Evolutionary conservation across 2,113 vertebrate genomes (phyloP).

Genomic region (Kryptolebias marmoratus): DNA sequence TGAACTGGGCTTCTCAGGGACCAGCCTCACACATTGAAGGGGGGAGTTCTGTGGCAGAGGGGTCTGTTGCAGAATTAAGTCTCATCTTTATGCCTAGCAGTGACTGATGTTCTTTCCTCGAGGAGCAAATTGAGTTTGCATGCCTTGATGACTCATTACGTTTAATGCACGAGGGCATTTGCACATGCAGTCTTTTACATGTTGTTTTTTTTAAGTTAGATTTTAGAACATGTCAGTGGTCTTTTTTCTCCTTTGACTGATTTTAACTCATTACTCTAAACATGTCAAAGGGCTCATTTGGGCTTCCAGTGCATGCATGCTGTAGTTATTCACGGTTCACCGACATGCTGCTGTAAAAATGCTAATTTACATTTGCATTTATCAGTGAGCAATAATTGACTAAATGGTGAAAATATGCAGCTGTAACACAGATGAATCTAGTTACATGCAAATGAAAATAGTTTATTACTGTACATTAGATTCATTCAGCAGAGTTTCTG

Average conservation of each 20-base stretch:
- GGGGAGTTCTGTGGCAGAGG: conserved; percentile 17
- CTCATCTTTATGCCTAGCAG: conserved; percentile 68
- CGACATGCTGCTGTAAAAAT: not conserved
- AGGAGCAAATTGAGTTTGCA: conserved; percentile 74
- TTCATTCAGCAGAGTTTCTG: conserved; percentile 41
- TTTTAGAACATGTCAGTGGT: conserved; percentile 24
- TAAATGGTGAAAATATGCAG: not conserved
- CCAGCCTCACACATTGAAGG: conserved; percentile 13
- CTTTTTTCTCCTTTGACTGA: conserved; percentile 1
- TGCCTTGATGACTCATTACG: conserved; percentile 75
- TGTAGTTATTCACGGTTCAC: conserved; percentile 19
- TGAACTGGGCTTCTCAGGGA: conserved; percentile 42
- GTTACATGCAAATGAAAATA: conserved; percentile 12
- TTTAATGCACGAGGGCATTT: conserved; percentile 61
- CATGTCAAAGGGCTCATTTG: conserved; percentile 33
- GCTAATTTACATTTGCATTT: not conserved
- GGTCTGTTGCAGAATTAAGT: conserved; percentile 55
- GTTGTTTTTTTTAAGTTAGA: conserved; percentile 29
- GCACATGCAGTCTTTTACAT: conserved; percentile 56
- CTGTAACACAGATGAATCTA: conserved; percentile 19
- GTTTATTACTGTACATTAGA: conserved; percentile 20
- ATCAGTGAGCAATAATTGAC: conserved; percentile 10
- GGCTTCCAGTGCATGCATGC: conserved; percentile 13
- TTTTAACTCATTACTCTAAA: conserved; percentile 25
- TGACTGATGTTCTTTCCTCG: conserved; percentile 69